These are phyloP conservation scores for Ariolimax columbianus DNA, from an alignment of 2,888 invertebrate species.

Conservation along the genomic window DNA sequence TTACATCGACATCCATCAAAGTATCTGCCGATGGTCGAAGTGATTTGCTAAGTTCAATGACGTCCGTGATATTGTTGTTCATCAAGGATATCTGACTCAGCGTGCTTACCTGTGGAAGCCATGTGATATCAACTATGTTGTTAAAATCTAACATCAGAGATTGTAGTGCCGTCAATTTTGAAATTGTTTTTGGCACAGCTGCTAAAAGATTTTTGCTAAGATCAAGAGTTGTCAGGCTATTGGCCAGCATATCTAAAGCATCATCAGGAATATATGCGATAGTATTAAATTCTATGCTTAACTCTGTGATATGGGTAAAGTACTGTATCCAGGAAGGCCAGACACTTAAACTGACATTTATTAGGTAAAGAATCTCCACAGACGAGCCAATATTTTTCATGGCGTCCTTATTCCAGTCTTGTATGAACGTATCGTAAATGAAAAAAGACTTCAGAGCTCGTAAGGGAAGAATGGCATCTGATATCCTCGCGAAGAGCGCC, in stretches of 20 bases:
- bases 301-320: not conserved
- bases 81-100: not conserved
- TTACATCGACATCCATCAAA: not conserved
- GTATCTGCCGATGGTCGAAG: not conserved
- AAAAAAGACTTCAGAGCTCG: not conserved
- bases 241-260: not conserved
- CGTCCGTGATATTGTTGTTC: not conserved
- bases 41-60: not conserved
- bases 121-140: not conserved
- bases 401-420: constrained; percentile 5
- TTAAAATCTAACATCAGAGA: not conserved
- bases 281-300: not conserved
- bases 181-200: not conserved
- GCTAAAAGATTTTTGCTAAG: not conserved
- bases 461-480: not conserved
- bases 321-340: not conserved
- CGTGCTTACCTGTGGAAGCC: not conserved
- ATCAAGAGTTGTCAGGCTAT: not conserved
- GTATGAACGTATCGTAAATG: not conserved
- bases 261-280: not conserved
- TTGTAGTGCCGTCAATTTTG: not conserved
- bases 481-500: not conserved
- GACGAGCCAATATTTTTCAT: not conserved
- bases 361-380: not conserved
- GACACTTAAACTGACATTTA: not conserved